Base-by-base conservation (phyloP, 2,888 invertebrate genomes). In the Crossocerus cetratus region DNA sequence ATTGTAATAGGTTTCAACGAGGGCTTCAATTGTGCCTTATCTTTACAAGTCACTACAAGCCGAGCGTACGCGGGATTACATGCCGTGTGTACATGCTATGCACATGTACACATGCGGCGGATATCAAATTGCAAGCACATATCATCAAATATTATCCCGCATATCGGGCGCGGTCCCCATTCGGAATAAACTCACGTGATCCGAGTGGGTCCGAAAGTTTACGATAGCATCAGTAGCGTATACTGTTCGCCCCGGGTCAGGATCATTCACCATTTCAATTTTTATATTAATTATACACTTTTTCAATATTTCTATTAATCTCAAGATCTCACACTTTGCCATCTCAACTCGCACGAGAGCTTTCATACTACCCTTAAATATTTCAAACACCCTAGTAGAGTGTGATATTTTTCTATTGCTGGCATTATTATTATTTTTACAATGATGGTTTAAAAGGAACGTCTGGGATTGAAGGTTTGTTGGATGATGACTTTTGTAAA, bases 91-190 rank as follows among this genome's bases (percentile, higher is more conserved):
- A 43, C 16, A 43, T 59, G 45, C 21, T 16, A 5, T 5, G 43
- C 13, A 20, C 18, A 18, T 43, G 21, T 60, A 21, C 45, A 44
- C 21, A 21, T 44, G 20, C 13, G 11, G 23, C 18, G 49, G 61
- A 43, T 65, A 65, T 74, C 44, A 62, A 74, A 62, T 72, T 65
- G 43, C 23, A 3, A 49, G 44, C 32, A 49, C 53, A 58, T 53
- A 55, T 65, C 23, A 54, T 59, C 18, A 44, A 65, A 65, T 60
- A 64, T 65, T 64, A 22, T 20, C 23, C 45, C 53, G 43, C 18
- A 44, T 63, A 59, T 74, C 74, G 80, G 81, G 81, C 74, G 81
- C 77, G 79, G 79, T 79, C 76, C 60, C 21, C 14, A 64, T 60
- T 78, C 73, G 68, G 32, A 49, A 4, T 4, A 1, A 3, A 13